phyloP scores from a whole-genome alignment of 2,113 vertebrate species.

The Leiothrix lutea region DNA sequence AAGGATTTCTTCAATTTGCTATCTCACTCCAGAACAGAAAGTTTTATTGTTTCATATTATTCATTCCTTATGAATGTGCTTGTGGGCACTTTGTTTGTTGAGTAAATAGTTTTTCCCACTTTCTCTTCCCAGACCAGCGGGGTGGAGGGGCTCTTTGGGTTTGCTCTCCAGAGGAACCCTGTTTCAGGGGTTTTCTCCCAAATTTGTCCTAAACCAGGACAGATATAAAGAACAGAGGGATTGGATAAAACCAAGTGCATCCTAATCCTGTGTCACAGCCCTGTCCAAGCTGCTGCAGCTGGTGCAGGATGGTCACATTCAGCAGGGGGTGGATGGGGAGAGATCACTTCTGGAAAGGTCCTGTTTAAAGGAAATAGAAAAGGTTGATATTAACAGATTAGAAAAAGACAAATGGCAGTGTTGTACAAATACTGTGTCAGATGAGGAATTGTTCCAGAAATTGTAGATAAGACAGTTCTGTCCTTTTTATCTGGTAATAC shows the following conservation, averaged over 20 bases:
- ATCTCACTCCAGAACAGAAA: too few species aligned
- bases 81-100: too few species aligned
- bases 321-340: neutral
- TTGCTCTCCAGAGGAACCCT: too few species aligned
- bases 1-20: too few species aligned
- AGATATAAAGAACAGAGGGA: neutral
- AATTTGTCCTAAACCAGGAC: too few species aligned
- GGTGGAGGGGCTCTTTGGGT: too few species aligned
- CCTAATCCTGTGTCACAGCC: neutral
- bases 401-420: neutral
- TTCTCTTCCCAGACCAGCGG: too few species aligned
- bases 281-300: fast-evolving
- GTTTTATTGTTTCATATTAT: too few species aligned
- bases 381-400: neutral
- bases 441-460: neutral
- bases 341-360: neutral
- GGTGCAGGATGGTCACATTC: neutral
- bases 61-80: too few species aligned
- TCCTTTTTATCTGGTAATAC: neutral
- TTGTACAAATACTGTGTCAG: neutral
- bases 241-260: neutral
- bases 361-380: neutral
- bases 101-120: too few species aligned
- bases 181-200: too few species aligned
- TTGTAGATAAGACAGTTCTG: neutral